phyloP scores from a whole-genome alignment of 1,140 invertebrate genomes.

The Frieseomelitta varia region DNA sequence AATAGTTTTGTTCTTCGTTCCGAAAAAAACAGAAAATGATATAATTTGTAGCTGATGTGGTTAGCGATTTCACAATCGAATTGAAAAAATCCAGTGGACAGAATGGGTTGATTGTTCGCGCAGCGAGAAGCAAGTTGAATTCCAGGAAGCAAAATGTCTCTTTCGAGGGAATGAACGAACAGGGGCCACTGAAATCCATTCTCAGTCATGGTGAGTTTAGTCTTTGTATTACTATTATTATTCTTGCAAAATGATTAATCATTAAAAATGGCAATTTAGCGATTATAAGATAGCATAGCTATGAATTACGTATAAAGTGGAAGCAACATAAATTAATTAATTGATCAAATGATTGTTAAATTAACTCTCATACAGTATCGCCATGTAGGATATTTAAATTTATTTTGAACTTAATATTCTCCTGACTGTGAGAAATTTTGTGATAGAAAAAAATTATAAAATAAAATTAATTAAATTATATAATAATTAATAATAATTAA shows the following conservation, averaged over 20 bases:
- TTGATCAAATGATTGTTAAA: too few species aligned
- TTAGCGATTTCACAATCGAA: conserved; percentile 78
- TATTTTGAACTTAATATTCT: too few species aligned
- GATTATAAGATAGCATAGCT: too few species aligned
- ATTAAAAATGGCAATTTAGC: background rate
- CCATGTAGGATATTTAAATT: too few species aligned
- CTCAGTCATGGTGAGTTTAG: conserved; percentile 72
- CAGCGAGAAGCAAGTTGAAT: conserved; percentile 74
- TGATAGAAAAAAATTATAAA: too few species aligned
- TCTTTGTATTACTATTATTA: too few species aligned
- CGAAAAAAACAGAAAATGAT: background rate
- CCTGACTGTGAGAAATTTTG: too few species aligned
- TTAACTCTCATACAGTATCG: too few species aligned
- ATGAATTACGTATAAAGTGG: too few species aligned
- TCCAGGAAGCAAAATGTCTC: conserved; percentile 69
- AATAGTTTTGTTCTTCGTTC: background rate
- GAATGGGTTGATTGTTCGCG: conserved; percentile 74
- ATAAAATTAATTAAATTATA: too few species aligned
- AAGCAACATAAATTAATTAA: too few species aligned
- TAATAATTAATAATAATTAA: too few species aligned
- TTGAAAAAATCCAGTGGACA: conserved; percentile 73
- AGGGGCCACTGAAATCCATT: conserved; percentile 74
- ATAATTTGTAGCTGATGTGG: conserved; percentile 69
- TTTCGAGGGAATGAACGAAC: conserved; percentile 77
- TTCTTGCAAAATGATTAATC: background rate